Percentiles rank a stretch among this genome's conserved stretches.
Evolutionary conservation across 1,140 invertebrate species (phyloP).

Genomic region (Hydropsyche tenuis): DNA sequence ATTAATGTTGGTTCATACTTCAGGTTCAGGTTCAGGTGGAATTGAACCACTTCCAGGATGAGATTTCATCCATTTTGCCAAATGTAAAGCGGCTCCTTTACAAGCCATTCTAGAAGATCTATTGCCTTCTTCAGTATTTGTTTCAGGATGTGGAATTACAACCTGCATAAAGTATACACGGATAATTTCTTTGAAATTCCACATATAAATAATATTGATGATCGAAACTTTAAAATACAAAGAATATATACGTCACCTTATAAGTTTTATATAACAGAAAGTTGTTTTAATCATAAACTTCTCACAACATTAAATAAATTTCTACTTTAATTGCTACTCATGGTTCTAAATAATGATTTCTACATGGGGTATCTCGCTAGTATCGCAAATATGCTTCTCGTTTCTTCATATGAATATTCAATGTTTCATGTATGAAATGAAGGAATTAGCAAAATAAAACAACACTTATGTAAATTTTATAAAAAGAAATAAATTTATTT

Average conservation of each 20-base stretch:
- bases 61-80: constrained; percentile 76
- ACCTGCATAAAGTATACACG: not conserved
- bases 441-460: constrained; percentile 45
- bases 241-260: too few relatives aligned
- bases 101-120: constrained; percentile 59
- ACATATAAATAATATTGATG: too few relatives aligned
- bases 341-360: too few relatives aligned
- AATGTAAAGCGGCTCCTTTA: constrained; percentile 68
- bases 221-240: too few relatives aligned
- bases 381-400: constrained; percentile 46
- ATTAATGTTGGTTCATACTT: constrained; percentile 52
- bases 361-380: constrained; percentile 44
- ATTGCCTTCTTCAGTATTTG: constrained; percentile 33
- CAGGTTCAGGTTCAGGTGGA: constrained; percentile 60
- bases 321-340: not conserved
- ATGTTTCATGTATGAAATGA: constrained; percentile 26
- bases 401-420: constrained; percentile 6
- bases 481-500: constrained; percentile 50
- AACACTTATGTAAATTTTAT: constrained; percentile 38
- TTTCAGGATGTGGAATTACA: not conserved
- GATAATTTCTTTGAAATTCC: too few relatives aligned
- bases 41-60: constrained; percentile 63
- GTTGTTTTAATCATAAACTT: too few relatives aligned
- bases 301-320: too few relatives aligned
- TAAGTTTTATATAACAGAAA: too few relatives aligned